Conservation (phyloP, 2,797 vertebrate species). For the Babyrousa celebensis region DNA sequence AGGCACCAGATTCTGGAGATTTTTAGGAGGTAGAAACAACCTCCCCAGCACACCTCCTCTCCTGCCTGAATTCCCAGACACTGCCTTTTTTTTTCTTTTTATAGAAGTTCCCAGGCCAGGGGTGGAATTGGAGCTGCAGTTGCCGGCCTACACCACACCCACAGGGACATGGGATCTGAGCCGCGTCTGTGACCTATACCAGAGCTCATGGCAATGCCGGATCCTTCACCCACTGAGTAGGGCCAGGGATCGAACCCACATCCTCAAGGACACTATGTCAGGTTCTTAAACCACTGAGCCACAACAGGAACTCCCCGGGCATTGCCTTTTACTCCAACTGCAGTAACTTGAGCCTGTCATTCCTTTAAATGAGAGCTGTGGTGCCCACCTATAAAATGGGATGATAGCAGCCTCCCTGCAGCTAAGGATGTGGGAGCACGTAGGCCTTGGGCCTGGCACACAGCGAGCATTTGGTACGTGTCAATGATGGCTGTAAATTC, state of each 20-base stretch:
- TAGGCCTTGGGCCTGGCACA: too few species aligned
- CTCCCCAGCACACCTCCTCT: background rate
- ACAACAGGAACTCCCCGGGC: background rate
- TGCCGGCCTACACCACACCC: too few species aligned
- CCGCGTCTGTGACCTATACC: too few species aligned
- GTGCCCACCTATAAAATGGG: background rate
- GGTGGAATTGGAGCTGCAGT: too few species aligned
- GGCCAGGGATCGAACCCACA: too few species aligned
- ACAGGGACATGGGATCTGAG: too few species aligned
- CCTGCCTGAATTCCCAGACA: background rate
- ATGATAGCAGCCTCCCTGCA: background rate
- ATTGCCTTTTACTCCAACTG: background rate
- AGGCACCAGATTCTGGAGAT: background rate
- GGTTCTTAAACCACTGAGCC: too few species aligned
- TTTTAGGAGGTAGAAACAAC: background rate
- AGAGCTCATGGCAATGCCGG: too few species aligned
- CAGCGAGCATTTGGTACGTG: background rate
- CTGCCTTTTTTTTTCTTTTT: background rate
- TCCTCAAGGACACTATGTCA: too few species aligned
- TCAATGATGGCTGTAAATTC: rapidly evolving
- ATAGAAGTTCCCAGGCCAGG: too few species aligned
- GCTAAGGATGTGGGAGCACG: rapidly evolving
- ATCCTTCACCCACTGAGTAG: too few species aligned
- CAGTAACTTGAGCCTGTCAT: background rate
- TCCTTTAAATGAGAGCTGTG: background rate